Evolutionary conservation across 1,140 invertebrate species (phyloP).

Genomic region (Ladona fulva): DNA sequence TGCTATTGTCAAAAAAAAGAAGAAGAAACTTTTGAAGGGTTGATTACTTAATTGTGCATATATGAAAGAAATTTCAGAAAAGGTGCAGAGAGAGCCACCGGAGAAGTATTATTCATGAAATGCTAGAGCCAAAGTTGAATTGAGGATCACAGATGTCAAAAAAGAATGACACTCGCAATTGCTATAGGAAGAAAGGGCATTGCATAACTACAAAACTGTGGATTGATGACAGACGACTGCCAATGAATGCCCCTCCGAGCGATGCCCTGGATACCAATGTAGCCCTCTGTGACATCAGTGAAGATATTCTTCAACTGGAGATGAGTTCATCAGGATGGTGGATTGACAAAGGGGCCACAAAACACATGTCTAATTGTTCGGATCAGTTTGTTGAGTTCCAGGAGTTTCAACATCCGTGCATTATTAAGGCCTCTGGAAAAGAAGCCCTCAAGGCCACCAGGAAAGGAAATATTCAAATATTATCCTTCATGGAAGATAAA

Average conservation of each 20-base stretch:
- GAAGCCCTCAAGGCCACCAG: no score
- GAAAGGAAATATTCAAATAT: slow-evolving; percentile 25
- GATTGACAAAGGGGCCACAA: slow-evolving; percentile 31
- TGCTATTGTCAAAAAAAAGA: no score
- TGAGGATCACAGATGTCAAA: slow-evolving; percentile 22
- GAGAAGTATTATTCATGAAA: no score
- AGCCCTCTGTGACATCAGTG: slow-evolving; percentile 23
- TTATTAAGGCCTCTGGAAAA: no score
- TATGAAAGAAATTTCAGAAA: no score
- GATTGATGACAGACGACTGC: slow-evolving; percentile 27
- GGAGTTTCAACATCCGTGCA: no score
- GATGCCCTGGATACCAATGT: slow-evolving; percentile 23
- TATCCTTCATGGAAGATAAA: slow-evolving; percentile 22
- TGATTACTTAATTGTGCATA: no score
- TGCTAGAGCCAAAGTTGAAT: no score
- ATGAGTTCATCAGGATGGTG: slow-evolving; percentile 26
- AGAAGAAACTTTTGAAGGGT: no score
- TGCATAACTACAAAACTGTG: slow-evolving; percentile 26
- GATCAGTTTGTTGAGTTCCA: slow-evolving; percentile 26
- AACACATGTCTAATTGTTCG: slow-evolving; percentile 26
- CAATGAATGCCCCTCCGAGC: slow-evolving; percentile 22
- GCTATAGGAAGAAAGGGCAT: slow-evolving; percentile 27
- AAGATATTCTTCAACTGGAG: slow-evolving; percentile 21
- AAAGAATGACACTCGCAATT: slow-evolving; percentile 25
- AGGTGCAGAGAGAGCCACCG: no score